Conservation (phyloP, 2,797 vertebrate species). For the Aselliscus stoliczkanus region DNA sequence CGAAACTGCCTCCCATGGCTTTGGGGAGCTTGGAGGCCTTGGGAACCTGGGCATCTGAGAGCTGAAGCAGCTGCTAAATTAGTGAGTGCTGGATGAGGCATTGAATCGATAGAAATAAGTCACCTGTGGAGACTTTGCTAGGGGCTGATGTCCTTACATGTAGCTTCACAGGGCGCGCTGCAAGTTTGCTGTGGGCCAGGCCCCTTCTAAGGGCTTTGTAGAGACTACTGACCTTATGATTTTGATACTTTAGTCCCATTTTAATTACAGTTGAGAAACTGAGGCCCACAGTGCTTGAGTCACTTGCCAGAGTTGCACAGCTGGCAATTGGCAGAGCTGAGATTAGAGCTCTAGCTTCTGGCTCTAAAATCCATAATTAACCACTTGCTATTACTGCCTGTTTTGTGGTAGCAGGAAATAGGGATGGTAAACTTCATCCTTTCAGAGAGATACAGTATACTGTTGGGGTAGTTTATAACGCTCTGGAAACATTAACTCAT, state of each 20-base stretch:
- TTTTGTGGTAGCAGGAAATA: background rate
- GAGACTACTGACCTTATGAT: background rate
- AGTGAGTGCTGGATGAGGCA: background rate
- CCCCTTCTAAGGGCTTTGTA: background rate
- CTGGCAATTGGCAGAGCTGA: background rate
- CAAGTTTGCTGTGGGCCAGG: background rate
- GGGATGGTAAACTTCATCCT: background rate
- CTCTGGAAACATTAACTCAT: background rate
- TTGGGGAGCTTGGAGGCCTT: background rate
- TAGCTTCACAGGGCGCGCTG: background rate
- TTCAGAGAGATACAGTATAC: background rate
- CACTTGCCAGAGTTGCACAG: background rate
- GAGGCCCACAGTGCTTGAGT: background rate
- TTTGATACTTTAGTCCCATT: background rate
- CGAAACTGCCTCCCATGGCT: background rate
- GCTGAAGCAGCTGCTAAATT: background rate
- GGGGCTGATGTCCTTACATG: background rate
- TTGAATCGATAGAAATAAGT: background rate
- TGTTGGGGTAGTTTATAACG: background rate
- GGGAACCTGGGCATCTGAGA: background rate
- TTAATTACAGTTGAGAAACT: background rate
- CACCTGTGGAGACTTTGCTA: background rate
- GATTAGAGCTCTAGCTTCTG: background rate
- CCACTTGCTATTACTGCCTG: background rate
- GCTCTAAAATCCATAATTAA: background rate